phyloP scores from a whole-genome alignment of 2,113 vertebrate genomes.

The Diglossa brunneiventris region DNA sequence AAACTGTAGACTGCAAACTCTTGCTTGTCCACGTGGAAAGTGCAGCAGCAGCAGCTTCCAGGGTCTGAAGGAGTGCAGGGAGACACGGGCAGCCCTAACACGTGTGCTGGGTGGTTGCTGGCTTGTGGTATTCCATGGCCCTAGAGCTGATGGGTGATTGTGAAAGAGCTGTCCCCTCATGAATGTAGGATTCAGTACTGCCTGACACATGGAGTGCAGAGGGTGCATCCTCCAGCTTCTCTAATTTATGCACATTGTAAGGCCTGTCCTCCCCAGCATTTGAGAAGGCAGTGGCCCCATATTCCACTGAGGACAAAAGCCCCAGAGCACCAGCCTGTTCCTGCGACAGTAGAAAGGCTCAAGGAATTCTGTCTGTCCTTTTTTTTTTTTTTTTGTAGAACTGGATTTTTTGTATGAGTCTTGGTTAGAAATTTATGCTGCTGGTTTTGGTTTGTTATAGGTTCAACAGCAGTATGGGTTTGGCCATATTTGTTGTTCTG shows the following conservation, averaged over 20 bases:
- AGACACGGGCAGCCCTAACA: neutral
- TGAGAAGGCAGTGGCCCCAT: neutral
- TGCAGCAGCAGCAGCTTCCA: neutral
- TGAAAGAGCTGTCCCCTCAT: neutral
- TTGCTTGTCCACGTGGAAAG: neutral
- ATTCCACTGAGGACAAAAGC: neutral
- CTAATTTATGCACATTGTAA: neutral
- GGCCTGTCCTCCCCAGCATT: neutral
- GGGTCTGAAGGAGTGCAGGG: neutral
- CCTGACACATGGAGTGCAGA: neutral
- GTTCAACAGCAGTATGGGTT: neutral
- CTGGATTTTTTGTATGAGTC: neutral
- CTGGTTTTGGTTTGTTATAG: neutral
- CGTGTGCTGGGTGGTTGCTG: neutral
- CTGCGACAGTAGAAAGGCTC: neutral
- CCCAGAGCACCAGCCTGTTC: neutral
- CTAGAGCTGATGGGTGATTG: neutral
- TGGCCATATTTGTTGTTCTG: neutral
- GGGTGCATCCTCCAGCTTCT: neutral
- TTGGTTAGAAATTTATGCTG: neutral
- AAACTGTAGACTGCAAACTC: neutral
- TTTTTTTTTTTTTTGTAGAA: neutral
- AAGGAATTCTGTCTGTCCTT: neutral
- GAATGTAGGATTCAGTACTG: neutral
- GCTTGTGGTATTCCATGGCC: neutral